Evolutionary conservation across 2,888 invertebrate species (phyloP).

Genomic region (Hartigia nigra): DNA sequence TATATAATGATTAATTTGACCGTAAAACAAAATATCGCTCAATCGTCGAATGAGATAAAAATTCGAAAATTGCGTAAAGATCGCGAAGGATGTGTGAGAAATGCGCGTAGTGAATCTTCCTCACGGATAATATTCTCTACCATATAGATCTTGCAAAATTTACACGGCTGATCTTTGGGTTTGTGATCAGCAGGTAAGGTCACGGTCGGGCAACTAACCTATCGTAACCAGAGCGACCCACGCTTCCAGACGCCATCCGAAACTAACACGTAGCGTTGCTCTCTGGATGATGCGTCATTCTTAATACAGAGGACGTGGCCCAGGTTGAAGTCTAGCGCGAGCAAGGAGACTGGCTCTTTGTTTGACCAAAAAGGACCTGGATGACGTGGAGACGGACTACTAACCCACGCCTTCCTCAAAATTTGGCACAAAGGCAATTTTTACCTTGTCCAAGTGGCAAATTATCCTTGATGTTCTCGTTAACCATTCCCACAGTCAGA

Average conservation of each 20-base stretch:
- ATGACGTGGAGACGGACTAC: background rate
- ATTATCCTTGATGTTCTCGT: background rate
- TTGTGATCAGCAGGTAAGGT: slow-evolving; percentile 26
- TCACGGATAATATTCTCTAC: background rate
- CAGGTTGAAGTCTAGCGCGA: background rate
- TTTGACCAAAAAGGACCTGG: background rate
- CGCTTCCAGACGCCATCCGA: background rate
- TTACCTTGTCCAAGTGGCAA: background rate
- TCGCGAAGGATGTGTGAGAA: background rate
- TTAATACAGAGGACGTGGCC: background rate
- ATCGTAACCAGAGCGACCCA: slow-evolving; percentile 14
- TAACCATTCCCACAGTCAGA: background rate
- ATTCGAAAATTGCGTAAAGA: no score
- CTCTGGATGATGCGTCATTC: background rate
- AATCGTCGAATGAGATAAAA: no score
- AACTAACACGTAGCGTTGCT: background rate
- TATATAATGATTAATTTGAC: background rate
- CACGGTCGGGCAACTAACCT: slow-evolving; percentile 27
- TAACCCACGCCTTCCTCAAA: background rate
- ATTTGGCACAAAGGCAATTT: background rate
- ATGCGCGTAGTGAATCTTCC: background rate
- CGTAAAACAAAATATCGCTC: background rate
- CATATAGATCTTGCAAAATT: background rate
- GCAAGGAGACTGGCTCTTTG: background rate
- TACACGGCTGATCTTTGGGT: slow-evolving; percentile 7